Percentiles rank a stretch among this genome's conserved stretches.
These are phyloP conservation scores for Pteruthius melanotis DNA, from an alignment of 2,113 vertebrate species.

Conservation along the genomic window DNA sequence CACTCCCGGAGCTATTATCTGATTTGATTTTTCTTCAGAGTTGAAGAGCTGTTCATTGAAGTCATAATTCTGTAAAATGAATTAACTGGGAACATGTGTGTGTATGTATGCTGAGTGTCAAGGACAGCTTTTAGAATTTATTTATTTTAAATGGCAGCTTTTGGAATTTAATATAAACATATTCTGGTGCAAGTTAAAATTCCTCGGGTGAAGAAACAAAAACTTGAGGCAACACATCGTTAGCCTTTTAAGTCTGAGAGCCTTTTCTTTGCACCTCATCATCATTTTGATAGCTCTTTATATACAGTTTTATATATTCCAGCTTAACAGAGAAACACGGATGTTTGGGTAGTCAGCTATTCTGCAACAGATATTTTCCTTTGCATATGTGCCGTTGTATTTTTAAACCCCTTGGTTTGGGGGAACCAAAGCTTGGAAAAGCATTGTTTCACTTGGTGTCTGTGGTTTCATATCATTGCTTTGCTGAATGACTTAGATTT, in stretches of 20 bases:
- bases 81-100: neutral
- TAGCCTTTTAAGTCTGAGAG: conserved; percentile 33
- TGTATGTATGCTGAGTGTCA: conserved; percentile 8
- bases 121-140: conserved; percentile 12
- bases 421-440: no score
- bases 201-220: neutral
- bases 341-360: neutral
- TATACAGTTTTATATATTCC: neutral
- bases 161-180: conserved; percentile 45
- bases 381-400: neutral
- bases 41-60: neutral
- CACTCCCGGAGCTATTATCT: neutral
- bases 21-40: neutral
- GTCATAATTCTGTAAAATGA: neutral
- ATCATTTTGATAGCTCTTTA: neutral
- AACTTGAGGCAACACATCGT: neutral
- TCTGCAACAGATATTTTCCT: neutral
- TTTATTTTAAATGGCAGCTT: conserved; percentile 50
- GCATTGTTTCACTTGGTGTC: neutral
- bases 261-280: conserved; percentile 31
- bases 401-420: neutral
- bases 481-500: neutral
- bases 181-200: conserved; percentile 36
- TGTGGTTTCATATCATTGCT: neutral
- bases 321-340: neutral